A percentile compares a stretch with the other conserved stretches of the same genome.
Conservation (phyloP, 2,113 vertebrate genomes). For the Sinocyclocheilus grahami region DNA sequence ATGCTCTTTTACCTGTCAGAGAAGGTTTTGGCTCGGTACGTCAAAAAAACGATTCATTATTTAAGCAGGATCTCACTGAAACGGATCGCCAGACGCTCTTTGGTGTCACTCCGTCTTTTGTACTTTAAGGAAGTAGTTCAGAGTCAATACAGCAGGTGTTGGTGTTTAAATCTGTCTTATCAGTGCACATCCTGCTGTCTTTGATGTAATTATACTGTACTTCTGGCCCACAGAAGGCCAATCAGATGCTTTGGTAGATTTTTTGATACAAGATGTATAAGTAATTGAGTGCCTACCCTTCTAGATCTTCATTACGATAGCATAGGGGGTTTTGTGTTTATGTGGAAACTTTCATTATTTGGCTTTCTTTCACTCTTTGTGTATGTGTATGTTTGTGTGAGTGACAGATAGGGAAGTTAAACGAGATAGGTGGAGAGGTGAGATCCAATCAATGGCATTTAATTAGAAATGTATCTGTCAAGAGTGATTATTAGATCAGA, state of each 20-base stretch:
- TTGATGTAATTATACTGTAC: conserved; percentile 12
- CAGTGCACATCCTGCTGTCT: neutral
- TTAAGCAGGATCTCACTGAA: neutral
- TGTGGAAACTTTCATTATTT: conserved; percentile 12
- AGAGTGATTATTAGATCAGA: conserved; percentile 61
- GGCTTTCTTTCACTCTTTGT: neutral
- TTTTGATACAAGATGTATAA: neutral
- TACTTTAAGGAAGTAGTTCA: neutral
- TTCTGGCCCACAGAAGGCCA: neutral
- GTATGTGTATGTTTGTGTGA: conserved; percentile 14
- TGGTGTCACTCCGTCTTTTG: neutral
- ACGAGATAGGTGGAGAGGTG: conserved; percentile 12
- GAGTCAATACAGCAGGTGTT: neutral
- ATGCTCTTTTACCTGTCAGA: neutral
- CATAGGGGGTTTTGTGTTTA: neutral
- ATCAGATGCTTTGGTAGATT: conserved; percentile 13
- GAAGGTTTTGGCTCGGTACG: neutral
- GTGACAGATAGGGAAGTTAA: conserved; percentile 4
- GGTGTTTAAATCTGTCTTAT: conserved; percentile 8
- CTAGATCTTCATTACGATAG: conserved; percentile 24
- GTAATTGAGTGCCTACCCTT: conserved; percentile 9
- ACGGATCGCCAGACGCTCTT: neutral
- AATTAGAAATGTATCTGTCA: conserved; percentile 67
- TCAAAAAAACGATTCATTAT: neutral
- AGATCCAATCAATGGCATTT: conserved; percentile 63